Base-by-base conservation (phyloP, 2,113 vertebrate species). In the Elanus axillaris region DNA sequence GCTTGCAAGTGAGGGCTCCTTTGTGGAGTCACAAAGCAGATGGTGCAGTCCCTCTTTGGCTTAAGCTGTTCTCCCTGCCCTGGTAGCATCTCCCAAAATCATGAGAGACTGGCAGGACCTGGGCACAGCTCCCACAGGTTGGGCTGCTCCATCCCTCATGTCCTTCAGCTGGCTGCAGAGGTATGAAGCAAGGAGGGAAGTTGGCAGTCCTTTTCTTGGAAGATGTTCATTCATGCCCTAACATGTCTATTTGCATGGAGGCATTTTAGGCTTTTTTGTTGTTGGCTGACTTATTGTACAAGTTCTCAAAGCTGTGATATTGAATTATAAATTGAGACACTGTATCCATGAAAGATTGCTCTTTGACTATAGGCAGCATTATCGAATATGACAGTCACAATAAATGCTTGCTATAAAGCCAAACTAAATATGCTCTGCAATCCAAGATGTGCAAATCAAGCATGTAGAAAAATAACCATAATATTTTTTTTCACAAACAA, bases 381-480 rank as follows among this genome's bases (percentile, higher is more conserved):
- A 97, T 93, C 50, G n/a, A 90, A 91, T 97, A 79, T 94, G 97
- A 97, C 96, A 97, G 97, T 90, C 93, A 96, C 96, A 97, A 97
- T 95, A 97, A 97, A 97, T 93, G 96, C 74, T 7, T 23, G 78
- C 94, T 94, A 88, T 95, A 96, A 97, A 97, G 89, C 96, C 96
- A 89, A 97, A 50, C 95, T 96, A 96, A 97, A 97, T 95, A 94
- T 71, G 91, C 87, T 97, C 94, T 74, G 89, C 94, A 83, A 96
- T 94, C 94, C 93, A 93, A 97, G 97, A 95, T 95, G 93, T 88
- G 96, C 93, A 96, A 97, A 96, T 97, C 95, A 96, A 90, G 93
- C 89, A 96, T 96, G 91, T 62, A 96, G 93, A 95, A 95, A 96
- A 96, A 96, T 88, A 97, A 95, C 86, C 58, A 34, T 91, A 84